Conservation (phyloP, 2,888 invertebrate species). For the Vanessa cardui region DNA sequence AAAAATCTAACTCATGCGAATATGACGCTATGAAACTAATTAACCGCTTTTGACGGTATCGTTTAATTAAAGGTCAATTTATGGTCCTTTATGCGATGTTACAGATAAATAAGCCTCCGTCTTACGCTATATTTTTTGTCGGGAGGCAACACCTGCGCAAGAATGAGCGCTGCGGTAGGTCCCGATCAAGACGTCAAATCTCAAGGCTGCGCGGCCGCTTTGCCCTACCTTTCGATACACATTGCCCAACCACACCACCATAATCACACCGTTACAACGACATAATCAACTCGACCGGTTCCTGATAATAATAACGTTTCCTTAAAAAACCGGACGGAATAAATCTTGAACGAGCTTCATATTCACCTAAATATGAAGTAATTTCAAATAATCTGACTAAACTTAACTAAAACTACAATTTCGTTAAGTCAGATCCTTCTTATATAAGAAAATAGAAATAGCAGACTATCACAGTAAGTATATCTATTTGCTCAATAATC, state of each 20-base stretch:
- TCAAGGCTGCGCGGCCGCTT: slow-evolving; percentile 75
- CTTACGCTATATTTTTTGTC: slow-evolving; percentile 77
- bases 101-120: slow-evolving; percentile 70
- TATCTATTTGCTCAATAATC: too few relatives aligned
- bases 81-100: slow-evolving; percentile 50
- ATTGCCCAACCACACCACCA: slow-evolving; percentile 62
- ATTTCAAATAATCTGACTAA: background rate
- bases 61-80: slow-evolving; percentile 63
- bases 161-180: slow-evolving; percentile 78
- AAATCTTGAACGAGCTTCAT: slow-evolving; percentile 12
- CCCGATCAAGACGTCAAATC: slow-evolving; percentile 82
- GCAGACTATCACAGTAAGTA: too few relatives aligned
- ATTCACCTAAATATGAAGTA: background rate
- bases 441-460: too few relatives aligned
- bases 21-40: slow-evolving; percentile 32
- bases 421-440: too few relatives aligned
- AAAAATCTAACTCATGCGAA: slow-evolving; percentile 26
- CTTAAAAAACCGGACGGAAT: slow-evolving; percentile 29
- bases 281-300: slow-evolving; percentile 41
- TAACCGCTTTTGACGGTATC: slow-evolving; percentile 39
- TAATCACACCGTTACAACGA: slow-evolving; percentile 57
- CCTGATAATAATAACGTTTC: slow-evolving; percentile 35
- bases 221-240: slow-evolving; percentile 66
- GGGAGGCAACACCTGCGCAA: slow-evolving; percentile 75
- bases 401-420: too few relatives aligned